These are phyloP conservation scores for Centrocercus urophasianus DNA, from an alignment of 2,113 vertebrate genomes.

Conservation along the genomic window DNA sequence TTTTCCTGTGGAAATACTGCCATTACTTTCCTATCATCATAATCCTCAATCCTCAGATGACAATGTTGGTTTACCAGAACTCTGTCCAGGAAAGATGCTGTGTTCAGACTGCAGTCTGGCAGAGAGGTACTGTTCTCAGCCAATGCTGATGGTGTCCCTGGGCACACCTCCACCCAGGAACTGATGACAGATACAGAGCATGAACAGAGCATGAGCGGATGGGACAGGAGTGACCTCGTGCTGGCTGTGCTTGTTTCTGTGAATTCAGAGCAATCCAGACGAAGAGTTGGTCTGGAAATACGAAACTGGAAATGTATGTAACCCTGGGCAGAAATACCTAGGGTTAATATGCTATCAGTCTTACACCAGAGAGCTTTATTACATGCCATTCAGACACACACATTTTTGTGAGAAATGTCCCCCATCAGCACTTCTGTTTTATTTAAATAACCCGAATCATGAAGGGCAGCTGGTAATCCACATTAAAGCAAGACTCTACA, in stretches of 20 bases:
- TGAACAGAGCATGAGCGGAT: not conserved
- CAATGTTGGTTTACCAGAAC: not conserved
- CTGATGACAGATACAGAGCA: fast-evolving
- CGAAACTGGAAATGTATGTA: not conserved
- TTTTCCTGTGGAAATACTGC: not conserved
- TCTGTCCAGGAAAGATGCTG: not conserved
- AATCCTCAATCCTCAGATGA: not conserved
- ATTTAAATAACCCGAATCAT: not conserved
- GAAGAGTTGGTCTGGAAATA: not conserved
- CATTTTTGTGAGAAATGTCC: not conserved
- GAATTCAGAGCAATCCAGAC: not conserved
- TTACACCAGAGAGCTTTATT: not conserved
- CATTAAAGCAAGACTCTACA: not conserved
- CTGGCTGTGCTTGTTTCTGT: not conserved
- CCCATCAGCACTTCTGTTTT: not conserved
- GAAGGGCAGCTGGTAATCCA: not conserved
- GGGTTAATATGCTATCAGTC: not conserved
- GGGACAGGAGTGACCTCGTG: not conserved
- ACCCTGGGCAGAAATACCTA: not conserved
- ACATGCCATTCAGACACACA: not conserved
- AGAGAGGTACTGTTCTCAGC: not conserved
- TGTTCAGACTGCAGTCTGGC: not conserved
- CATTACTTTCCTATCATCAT: not conserved
- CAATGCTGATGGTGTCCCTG: not conserved
- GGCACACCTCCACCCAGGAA: not conserved